Evolutionary conservation across 2,113 vertebrate genomes (phyloP), one percentile per base, ranked within the genome.

Genomic region (Malurus cyaneus): DNA sequence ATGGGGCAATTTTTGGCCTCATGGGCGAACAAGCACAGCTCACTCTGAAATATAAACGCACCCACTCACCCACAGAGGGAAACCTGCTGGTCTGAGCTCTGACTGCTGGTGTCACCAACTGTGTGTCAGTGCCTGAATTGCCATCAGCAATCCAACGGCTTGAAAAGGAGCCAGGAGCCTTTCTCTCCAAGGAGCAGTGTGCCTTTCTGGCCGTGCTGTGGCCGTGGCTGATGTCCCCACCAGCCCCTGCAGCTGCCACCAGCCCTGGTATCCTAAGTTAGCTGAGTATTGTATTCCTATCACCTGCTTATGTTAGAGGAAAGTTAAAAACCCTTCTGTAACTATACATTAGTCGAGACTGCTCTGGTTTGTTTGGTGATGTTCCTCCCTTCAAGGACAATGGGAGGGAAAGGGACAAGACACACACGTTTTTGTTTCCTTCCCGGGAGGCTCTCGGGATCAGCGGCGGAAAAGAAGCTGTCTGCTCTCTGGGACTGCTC

Each of bases 101-200:
- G 67, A 17, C 50, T 72, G 44, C 18, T 14, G 11, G 41, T 60
- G 65, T 84, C 69, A 69, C 14, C 0, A 1, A 26, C 36, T 15
- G 42, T 1, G 2, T 71, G 67, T 64, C 5, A 3, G 62, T 21
- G 39, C 39, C 77, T 89, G 73, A 84, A 92, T 82, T 5, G 1
- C 79, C 31, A 18, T 44, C 74, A 72, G 60, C 62, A n/a, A 29
- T 16, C 16, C 32, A 26, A 47, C 49, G 46, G 15, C 39, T 89
- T 96, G 86, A 62, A 73, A 69, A 59, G 11, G 16, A 89, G 90
- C 88, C 94, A 91, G 53, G 29, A 94, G 39, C 70, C 83, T 17
- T 64, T 72, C 23, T 23, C 60, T 87, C 65, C 64, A 69, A 54
- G 73, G 80, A 76, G 18, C 25, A 56, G 65, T 5, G 3, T 47